Percentiles rank a stretch among this genome's conserved stretches.
phyloP scores from a whole-genome alignment of 64 coral and sea anemone species.

The Montipora sp. region DNA sequence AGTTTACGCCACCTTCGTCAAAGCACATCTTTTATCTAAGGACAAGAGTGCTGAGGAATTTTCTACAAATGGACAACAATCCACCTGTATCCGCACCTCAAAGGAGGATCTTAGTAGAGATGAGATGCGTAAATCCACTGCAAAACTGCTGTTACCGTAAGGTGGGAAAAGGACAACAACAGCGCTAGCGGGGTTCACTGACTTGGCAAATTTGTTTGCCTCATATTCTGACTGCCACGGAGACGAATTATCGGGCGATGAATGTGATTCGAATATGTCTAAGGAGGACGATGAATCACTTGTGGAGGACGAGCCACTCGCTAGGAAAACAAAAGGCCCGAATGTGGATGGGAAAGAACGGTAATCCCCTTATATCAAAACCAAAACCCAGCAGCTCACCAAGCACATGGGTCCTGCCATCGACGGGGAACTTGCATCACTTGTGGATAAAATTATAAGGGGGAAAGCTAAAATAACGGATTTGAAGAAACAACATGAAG shows the following conservation, averaged over 20 bases:
- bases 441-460: slow-evolving; percentile 18
- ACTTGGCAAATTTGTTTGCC: background rate
- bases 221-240: background rate
- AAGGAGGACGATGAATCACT: background rate
- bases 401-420: background rate
- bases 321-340: background rate
- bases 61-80: background rate
- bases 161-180: background rate
- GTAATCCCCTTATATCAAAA: slow-evolving; percentile 12
- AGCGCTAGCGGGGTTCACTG: background rate
- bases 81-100: slow-evolving; percentile 9
- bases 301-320: background rate
- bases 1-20: slow-evolving; percentile 6
- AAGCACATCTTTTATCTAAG: background rate
- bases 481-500: slow-evolving; percentile 33
- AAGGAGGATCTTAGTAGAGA: background rate
- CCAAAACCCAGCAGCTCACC: slow-evolving; percentile 14
- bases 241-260: background rate
- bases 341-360: background rate
- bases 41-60: background rate
- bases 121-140: background rate
- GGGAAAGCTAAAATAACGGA: slow-evolving; percentile 15
- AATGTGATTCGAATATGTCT: background rate
- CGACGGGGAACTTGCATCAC: background rate
- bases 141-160: too few species aligned